Evolutionary conservation across 30 jellyfish, hydroid and myxozoan species (phyloP), one percentile per base, ranked within the genome.

Genomic region (Haliclystus octoradiatus): DNA sequence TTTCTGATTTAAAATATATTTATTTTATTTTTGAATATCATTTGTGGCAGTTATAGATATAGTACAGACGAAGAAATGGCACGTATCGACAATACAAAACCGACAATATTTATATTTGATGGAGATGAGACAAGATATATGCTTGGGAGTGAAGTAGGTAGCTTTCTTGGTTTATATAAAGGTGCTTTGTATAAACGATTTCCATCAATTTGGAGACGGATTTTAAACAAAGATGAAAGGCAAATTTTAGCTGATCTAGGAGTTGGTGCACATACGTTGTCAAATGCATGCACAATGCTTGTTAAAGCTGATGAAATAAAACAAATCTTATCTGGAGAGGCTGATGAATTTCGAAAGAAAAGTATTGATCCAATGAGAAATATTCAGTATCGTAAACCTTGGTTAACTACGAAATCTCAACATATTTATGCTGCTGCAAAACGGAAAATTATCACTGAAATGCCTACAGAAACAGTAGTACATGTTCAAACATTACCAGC

Each of bases 81-180:
- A n/a, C n/a, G n/a, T n/a, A n/a, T n/a, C n/a, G n/a, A n/a, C n/a
- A n/a, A n/a, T n/a, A 75, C 29, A 66, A 12, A 51, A 22, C 96
- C 96, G 63, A 80, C 94, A 50, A 84, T 75, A 40, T 86, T 78
- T 62, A 77, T 66, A 49, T 80, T 86, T 66, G 84, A 84, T 52
- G 89, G 79, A 19, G 81, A 86, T 65, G 80, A 70, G 0, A 94
- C 79, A 61, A 65, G 76, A 19, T 86, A 73, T 53, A 86, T 86
- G 94, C 77, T 86, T 23, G 96, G 96, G 0, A 78, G 94, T 66
- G 96, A 86, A 68, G 96, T 79, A 13, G 96, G 96, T 2, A 65
- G 72, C 28, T 78, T 71, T 34, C 32, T 86, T 50, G 84, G 66
- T 33, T 70, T 63, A 14, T 86, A 60, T 75, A 86, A 86, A 63